Evolutionary conservation across 2,113 vertebrate species (phyloP).

Genomic region (Chaenogobius annularis): DNA sequence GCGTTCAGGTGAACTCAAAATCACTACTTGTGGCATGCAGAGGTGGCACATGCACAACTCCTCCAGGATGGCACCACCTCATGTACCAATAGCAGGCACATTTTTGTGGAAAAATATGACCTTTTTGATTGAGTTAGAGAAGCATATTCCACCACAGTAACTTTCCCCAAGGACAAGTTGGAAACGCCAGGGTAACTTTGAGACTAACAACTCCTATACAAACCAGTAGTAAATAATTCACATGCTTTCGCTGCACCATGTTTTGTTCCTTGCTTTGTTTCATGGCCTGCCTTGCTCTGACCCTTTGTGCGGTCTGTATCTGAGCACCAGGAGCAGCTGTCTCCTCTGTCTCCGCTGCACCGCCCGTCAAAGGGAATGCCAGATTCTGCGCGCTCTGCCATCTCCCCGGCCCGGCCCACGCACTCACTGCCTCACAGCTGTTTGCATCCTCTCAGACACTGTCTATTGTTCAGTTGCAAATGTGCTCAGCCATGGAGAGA

Average conservation of each 20-base stretch:
- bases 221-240: slow-evolving; percentile 28
- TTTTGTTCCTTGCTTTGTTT: not conserved
- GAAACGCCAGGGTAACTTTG: too few relatives aligned
- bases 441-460: slow-evolving; percentile 20
- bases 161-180: not conserved
- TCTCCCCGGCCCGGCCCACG: slow-evolving; percentile 43
- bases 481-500: not conserved
- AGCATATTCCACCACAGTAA: not conserved
- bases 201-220: not conserved
- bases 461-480: slow-evolving; percentile 23
- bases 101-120: too few relatives aligned
- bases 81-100: too few relatives aligned
- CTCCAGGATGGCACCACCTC: too few relatives aligned
- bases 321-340: slow-evolving; percentile 11
- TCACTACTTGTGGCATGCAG: too few relatives aligned
- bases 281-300: not conserved
- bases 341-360: slow-evolving; percentile 37
- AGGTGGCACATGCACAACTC: too few relatives aligned
- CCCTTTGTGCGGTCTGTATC: slow-evolving; percentile 15
- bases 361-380: slow-evolving; percentile 63
- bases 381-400: slow-evolving; percentile 32
- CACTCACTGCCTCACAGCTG: slow-evolving; percentile 47
- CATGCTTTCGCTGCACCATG: slow-evolving; percentile 3
- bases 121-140: not conserved
- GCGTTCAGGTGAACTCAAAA: too few relatives aligned